Evolutionary conservation across 2,113 vertebrate species (phyloP), one percentile per base, ranked within the genome.

Genomic region (Syngnathoides biaculeatus): DNA sequence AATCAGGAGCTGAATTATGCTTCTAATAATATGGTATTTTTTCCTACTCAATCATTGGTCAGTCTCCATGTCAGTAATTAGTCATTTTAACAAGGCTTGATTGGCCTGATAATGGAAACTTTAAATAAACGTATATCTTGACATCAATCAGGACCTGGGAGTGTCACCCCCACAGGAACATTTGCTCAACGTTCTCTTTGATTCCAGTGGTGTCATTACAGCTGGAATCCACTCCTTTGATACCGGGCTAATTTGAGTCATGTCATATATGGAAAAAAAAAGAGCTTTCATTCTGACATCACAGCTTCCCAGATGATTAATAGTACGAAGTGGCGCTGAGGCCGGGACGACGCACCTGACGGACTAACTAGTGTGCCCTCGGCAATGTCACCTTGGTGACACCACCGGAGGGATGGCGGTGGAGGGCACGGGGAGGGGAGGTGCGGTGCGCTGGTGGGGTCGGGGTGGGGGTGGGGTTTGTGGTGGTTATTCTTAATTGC

Each of bases 381-480:
- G 85, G 85, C 87, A 90, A 90, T 86, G 89, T 90, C 89, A 89
- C 87, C 87, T 88, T 89, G 86, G 79, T 85, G 89, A 88, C 82
- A 86, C 81, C 55, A 12, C 63, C 69, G 69, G 79, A 74, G 76
- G 40, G 79, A 78, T 68, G 26, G n/a, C 69, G 74, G 69, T 69
- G 83, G 84, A 60, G 70, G 77, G 77, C 65, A 55, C 68, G 64
- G 74, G 83, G 82, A 66, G 69, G 72, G 69, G 12, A 5, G 62
- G 58, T 67, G 70, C 62, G 75, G 73, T n/a, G n/a, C n/a, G n/a
- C n/a, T n/a, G n/a, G n/a, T n/a, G n/a, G n/a, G n/a, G n/a, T n/a
- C n/a, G n/a, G n/a, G n/a, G n/a, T n/a, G 80, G 24, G 10, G 26
- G 26, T 14, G 26, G 26, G 26, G 55, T 48, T 48, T 15, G 12